Evolutionary conservation across 2,888 invertebrate species (phyloP).

Genomic region (Proisotoma minuta): DNA sequence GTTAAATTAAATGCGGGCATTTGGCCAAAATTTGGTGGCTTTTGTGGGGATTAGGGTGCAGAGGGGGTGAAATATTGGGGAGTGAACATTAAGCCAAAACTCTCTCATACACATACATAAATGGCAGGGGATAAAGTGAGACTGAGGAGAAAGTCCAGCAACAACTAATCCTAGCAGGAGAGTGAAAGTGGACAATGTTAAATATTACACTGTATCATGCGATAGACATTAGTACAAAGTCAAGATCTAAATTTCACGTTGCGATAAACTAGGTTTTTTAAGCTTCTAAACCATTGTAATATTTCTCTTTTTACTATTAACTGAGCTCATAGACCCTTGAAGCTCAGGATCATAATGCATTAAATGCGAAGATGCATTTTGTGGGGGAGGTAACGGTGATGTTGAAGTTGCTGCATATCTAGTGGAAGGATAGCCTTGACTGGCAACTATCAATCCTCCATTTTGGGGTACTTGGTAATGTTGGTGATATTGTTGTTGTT

Average conservation of each 20-base stretch:
- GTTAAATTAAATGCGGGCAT: slow-evolving; percentile 7
- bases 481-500: slow-evolving; percentile 28
- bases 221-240: not conserved
- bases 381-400: not conserved
- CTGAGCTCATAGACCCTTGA: slow-evolving; percentile 58
- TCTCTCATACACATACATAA: not conserved
- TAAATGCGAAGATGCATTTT: slow-evolving; percentile 17
- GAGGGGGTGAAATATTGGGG: not conserved
- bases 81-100: not conserved
- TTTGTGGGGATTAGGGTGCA: not conserved
- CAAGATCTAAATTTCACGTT: not conserved
- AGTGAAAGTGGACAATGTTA: not conserved
- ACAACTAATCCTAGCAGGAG: not conserved
- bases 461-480: slow-evolving; percentile 45
- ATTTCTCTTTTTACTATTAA: slow-evolving; percentile 56
- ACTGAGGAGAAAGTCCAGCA: not conserved
- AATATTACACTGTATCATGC: not conserved
- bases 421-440: slow-evolving; percentile 25
- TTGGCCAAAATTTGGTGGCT: not conserved
- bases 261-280: not conserved
- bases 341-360: slow-evolving; percentile 54
- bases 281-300: slow-evolving; percentile 58
- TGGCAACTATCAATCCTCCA: slow-evolving; percentile 27
- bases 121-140: not conserved
- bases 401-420: not conserved